phyloP scores from a whole-genome alignment of 1,140 invertebrate species.

The Oryctes rhinoceros region DNA sequence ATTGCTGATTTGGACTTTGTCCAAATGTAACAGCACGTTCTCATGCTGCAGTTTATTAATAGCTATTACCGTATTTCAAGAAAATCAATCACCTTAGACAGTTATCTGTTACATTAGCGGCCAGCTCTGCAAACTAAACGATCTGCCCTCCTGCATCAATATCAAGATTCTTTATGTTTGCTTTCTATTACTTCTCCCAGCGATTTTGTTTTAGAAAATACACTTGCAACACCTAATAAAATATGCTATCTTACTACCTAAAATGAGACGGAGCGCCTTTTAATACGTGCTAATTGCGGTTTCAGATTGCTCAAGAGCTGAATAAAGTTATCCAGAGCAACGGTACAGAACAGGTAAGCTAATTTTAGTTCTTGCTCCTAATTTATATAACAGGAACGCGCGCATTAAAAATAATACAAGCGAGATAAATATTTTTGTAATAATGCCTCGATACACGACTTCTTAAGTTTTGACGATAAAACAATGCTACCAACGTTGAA shows the following conservation, averaged over 20 bases:
- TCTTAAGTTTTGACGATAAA: too few species aligned
- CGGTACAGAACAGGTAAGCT: constrained; percentile 41
- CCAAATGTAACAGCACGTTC: background rate
- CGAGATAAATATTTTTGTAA: too few species aligned
- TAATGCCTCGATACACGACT: too few species aligned
- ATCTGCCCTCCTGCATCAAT: too few species aligned
- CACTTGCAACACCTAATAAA: background rate
- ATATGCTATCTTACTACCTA: background rate
- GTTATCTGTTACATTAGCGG: too few species aligned
- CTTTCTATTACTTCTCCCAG: background rate
- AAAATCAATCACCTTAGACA: too few species aligned
- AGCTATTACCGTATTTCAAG: background rate
- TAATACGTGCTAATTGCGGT: background rate
- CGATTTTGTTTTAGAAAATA: background rate
- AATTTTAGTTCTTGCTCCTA: background rate
- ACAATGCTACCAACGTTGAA: too few species aligned
- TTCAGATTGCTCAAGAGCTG: constrained; percentile 46
- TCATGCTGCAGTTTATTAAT: background rate
- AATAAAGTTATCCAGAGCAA: constrained; percentile 42
- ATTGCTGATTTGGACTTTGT: background rate
- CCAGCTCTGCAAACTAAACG: background rate
- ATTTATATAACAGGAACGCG: too few species aligned
- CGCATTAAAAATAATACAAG: too few species aligned
- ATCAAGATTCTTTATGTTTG: background rate
- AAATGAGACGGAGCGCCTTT: background rate